phyloP scores from a whole-genome alignment of 1,140 invertebrate genomes.

The Polyergus mexicanus region DNA sequence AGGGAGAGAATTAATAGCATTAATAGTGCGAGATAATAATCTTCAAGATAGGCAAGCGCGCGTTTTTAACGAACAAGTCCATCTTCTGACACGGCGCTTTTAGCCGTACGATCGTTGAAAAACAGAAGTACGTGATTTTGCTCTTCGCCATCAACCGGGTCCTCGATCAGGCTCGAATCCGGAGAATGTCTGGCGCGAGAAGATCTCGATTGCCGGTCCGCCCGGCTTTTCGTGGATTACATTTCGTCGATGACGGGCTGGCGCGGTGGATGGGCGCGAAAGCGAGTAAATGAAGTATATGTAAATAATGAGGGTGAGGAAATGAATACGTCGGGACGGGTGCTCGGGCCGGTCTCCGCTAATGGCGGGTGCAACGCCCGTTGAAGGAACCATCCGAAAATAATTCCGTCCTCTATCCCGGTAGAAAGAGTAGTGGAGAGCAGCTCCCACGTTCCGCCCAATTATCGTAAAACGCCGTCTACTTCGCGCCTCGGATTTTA shows the following conservation, averaged over 20 bases:
- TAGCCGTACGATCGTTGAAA: constrained; percentile 3
- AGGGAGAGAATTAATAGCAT: constrained; percentile 3
- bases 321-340: constrained; percentile 79
- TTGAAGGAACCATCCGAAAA: constrained; percentile 83
- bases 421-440: constrained; percentile 60
- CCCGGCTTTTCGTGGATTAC: constrained; percentile 67
- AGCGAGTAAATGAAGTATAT: constrained; percentile 82
- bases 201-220: constrained; percentile 58
- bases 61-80: constrained; percentile 45
- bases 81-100: constrained; percentile 1
- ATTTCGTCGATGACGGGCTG: constrained; percentile 62
- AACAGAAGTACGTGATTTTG: constrained; percentile 56
- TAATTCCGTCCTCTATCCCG: constrained; percentile 79
- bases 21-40: background rate
- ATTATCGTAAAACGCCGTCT: constrained; percentile 82
- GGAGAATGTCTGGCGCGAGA: constrained; percentile 56
- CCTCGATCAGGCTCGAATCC: constrained; percentile 64
- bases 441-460: constrained; percentile 78
- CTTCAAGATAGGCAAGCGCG: background rate
- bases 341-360: constrained; percentile 69
- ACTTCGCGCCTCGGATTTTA: constrained; percentile 78
- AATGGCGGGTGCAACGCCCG: constrained; percentile 84
- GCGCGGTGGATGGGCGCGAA: constrained; percentile 33
- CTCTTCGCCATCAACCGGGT: constrained; percentile 37
- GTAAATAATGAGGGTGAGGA: constrained; percentile 83